phyloP scores from a whole-genome alignment of 2,888 invertebrate species.

The Drosophila villosipedis region DNA sequence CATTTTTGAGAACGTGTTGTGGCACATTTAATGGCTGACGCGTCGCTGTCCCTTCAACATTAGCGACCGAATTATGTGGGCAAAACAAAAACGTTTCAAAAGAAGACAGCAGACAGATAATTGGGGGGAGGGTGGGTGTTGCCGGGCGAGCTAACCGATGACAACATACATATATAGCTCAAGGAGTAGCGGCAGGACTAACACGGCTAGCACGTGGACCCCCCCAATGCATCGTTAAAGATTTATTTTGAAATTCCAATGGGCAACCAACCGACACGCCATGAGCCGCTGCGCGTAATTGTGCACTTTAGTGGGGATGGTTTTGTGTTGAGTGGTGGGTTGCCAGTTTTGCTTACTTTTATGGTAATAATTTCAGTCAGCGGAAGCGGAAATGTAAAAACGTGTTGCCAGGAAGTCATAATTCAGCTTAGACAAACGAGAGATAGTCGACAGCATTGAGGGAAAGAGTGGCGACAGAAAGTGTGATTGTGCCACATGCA shows the following conservation, averaged over 20 bases:
- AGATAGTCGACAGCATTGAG: slow-evolving; percentile 36
- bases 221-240: slow-evolving; percentile 74
- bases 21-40: slow-evolving; percentile 67
- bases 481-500: slow-evolving; percentile 54
- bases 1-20: slow-evolving; percentile 64
- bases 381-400: slow-evolving; percentile 80
- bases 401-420: slow-evolving; percentile 80
- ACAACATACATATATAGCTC: slow-evolving; percentile 21
- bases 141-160: slow-evolving; percentile 21
- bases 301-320: slow-evolving; percentile 45
- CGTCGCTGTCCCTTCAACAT: slow-evolving; percentile 50
- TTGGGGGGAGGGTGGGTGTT: slow-evolving; percentile 5
- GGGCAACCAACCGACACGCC: slow-evolving; percentile 49
- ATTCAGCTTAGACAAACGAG: slow-evolving; percentile 79
- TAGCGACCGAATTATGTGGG: slow-evolving; percentile 57
- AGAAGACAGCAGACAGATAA: slow-evolving; percentile 51
- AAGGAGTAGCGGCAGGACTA: slow-evolving; percentile 7
- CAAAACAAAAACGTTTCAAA: slow-evolving; percentile 25
- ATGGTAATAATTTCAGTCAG: slow-evolving; percentile 76
- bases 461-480: slow-evolving; percentile 1
- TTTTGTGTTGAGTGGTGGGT: slow-evolving; percentile 1
- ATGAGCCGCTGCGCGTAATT: slow-evolving; percentile 62
- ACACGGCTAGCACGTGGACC: slow-evolving; percentile 49
- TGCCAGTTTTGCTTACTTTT: slow-evolving; percentile 68
- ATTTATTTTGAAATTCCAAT: slow-evolving; percentile 73